Percentiles rank a stretch among this genome's conserved stretches.
These are phyloP conservation scores for Phymastichus coffea DNA, from an alignment of 1,140 invertebrate species.

Conservation along the genomic window DNA sequence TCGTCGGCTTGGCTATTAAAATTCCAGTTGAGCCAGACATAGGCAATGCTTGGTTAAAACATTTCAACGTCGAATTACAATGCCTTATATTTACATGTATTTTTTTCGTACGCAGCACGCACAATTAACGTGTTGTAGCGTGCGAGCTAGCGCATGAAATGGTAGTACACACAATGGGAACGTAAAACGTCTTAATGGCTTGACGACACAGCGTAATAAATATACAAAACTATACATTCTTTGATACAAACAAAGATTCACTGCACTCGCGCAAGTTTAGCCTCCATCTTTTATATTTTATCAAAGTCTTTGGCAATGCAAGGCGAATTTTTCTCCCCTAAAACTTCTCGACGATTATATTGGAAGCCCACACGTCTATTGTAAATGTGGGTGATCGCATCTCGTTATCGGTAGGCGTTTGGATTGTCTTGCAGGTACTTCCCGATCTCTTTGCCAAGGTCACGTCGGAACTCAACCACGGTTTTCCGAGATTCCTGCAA, in stretches of 20 bases:
- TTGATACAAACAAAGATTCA: not conserved
- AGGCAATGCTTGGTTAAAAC: no score
- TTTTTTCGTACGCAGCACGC: no score
- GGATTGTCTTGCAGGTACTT: constrained; percentile 50
- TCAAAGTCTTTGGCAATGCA: constrained; percentile 15
- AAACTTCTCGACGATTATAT: no score
- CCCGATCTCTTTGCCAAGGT: constrained; percentile 47
- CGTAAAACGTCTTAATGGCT: not conserved
- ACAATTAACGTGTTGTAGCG: no score
- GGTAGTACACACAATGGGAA: not conserved
- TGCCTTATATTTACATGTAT: constrained; percentile 10
- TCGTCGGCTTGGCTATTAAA: no score
- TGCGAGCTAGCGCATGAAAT: not conserved
- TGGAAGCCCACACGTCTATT: no score
- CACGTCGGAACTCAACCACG: constrained; percentile 42
- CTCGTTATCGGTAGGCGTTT: no score
- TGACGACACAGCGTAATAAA: not conserved
- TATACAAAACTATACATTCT: not conserved
- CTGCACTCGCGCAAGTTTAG: not conserved
- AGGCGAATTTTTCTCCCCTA: no score
- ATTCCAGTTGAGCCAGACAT: no score
- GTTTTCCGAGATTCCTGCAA: constrained; percentile 48
- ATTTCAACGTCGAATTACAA: no score
- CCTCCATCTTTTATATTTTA: no score
- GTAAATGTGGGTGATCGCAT: no score